These are phyloP conservation scores for Terrapene triunguis DNA, from an alignment of 2,113 vertebrate genomes.

Conservation along the genomic window DNA sequence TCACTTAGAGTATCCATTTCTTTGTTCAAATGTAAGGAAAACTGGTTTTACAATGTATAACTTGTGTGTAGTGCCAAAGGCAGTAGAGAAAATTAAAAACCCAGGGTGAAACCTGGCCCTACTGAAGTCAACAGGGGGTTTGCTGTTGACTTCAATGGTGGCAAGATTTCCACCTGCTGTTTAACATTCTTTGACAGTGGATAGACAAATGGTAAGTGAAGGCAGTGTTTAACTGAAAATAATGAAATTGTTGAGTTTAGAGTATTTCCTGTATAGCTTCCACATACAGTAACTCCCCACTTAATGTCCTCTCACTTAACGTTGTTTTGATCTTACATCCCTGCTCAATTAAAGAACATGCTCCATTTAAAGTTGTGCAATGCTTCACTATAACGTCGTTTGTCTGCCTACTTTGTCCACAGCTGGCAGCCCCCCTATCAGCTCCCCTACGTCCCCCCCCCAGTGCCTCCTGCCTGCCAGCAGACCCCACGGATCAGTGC, in stretches of 20 bases:
- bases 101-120: accelerated
- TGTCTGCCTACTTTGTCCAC: too few relatives aligned
- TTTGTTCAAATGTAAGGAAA: neutral
- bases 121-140: neutral
- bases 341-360: too few relatives aligned
- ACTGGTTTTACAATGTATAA: neutral
- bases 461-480: too few relatives aligned
- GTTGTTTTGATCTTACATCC: too few relatives aligned
- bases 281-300: neutral
- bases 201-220: neutral
- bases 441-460: too few relatives aligned
- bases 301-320: too few relatives aligned
- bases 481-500: too few relatives aligned
- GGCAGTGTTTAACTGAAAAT: neutral
- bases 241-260: neutral
- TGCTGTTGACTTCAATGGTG: neutral
- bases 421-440: too few relatives aligned
- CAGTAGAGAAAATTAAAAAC: neutral
- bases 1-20: neutral
- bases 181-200: neutral
- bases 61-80: neutral
- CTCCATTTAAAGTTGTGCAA: too few relatives aligned
- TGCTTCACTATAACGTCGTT: too few relatives aligned
- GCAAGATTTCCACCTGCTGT: neutral
- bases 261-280: neutral